Conservation (phyloP, 2,113 vertebrate genomes). For the Chaetops frenatus region DNA sequence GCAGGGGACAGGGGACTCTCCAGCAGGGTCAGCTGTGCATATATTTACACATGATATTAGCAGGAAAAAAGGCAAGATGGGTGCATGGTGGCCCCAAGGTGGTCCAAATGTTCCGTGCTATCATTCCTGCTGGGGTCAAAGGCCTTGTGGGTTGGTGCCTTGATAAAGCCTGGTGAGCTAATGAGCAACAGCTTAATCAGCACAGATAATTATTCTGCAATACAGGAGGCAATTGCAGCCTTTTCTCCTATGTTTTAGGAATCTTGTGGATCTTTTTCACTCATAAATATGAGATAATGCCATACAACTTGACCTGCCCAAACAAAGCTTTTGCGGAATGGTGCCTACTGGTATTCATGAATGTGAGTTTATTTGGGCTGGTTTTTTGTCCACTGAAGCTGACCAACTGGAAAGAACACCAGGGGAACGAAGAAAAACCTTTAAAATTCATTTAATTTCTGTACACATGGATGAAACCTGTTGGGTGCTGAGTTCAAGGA, state of each 20-base stretch:
- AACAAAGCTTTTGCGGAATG: not conserved
- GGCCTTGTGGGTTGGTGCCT: not conserved
- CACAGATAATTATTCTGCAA: not conserved
- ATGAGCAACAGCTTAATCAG: slow-evolving; percentile 1
- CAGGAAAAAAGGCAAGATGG: not conserved
- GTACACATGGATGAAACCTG: not conserved
- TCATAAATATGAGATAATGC: not conserved
- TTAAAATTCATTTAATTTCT: not conserved
- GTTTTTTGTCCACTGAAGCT: not conserved
- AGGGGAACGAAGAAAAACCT: not conserved
- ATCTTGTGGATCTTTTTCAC: not conserved
- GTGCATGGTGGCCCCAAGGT: not conserved
- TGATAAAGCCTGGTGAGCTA: slow-evolving; percentile 35
- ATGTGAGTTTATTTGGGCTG: not conserved
- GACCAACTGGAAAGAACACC: not conserved
- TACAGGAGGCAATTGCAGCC: not conserved
- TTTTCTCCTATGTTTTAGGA: not conserved
- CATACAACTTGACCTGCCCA: not conserved
- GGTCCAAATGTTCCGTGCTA: not conserved
- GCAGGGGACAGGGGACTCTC: not conserved
- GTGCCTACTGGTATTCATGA: not conserved
- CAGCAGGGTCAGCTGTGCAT: slow-evolving; percentile 31
- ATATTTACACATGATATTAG: slow-evolving; percentile 14
- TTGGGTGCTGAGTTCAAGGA: not conserved
- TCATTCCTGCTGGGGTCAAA: not conserved